Evolutionary conservation across 2,888 invertebrate species (phyloP).

Genomic region (Loripinus fragilis): DNA sequence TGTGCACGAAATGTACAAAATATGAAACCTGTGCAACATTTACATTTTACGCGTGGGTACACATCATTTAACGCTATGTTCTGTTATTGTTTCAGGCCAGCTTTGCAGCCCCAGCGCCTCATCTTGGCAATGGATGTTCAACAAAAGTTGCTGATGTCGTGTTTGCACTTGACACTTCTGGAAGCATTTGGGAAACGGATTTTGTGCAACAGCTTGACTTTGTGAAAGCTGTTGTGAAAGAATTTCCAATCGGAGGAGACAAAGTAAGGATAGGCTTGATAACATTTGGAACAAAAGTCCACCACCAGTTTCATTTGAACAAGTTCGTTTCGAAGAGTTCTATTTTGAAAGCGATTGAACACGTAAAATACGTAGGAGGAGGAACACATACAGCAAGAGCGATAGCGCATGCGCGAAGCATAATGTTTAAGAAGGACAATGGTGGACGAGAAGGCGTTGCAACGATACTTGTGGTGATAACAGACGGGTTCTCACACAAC

Average conservation of each 20-base stretch:
- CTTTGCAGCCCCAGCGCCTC: too few relatives aligned
- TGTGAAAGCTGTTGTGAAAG: conserved; percentile 61
- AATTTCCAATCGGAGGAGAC: conserved; percentile 58
- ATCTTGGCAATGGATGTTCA: conserved; percentile 35
- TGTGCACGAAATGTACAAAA: too few relatives aligned
- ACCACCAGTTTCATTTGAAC: conserved; percentile 44
- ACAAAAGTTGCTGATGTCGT: conserved; percentile 59
- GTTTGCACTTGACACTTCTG: conserved; percentile 63
- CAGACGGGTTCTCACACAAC: conserved; percentile 68
- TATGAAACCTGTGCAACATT: too few relatives aligned
- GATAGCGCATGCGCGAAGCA: conserved; percentile 49
- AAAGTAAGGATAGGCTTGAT: conserved; percentile 59
- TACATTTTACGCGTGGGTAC: too few relatives aligned
- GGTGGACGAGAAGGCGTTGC: conserved; percentile 62
- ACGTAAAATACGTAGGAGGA: conserved; percentile 42
- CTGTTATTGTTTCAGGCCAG: too few relatives aligned
- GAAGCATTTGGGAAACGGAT: conserved; percentile 67
- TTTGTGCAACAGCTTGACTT: conserved; percentile 69
- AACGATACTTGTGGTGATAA: conserved; percentile 70
- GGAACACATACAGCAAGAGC: conserved; percentile 56
- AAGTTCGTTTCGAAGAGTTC: conserved; percentile 27
- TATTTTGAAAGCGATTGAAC: conserved; percentile 38
- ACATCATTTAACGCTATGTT: too few relatives aligned
- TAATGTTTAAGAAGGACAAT: conserved; percentile 50
- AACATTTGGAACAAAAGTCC: conserved; percentile 50